Base-by-base conservation (phyloP, 2,888 invertebrate species). In the Melitaea athalia region DNA sequence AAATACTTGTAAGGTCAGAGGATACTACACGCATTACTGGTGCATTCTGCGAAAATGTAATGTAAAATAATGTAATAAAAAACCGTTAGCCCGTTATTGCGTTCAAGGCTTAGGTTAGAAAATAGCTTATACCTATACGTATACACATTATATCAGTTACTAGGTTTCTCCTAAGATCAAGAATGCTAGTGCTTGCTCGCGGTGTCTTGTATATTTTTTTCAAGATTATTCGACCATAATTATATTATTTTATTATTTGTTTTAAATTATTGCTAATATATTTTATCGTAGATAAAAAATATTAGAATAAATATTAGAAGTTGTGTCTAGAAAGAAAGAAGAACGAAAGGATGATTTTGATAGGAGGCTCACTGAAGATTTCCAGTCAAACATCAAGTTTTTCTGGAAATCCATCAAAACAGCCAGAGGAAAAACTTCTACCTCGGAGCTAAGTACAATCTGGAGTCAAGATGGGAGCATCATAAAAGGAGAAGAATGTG, bases 1-100 rank as follows among this genome's bases (percentile, higher is more conserved):
- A 76, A 79, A 76, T 67, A 64, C 43, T 24, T 70, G 50, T 73
- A 78, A 81, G 81, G 81, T 79, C 85, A 81, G 77, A 81, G 81
- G 82, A 81, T 80, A 84, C 72, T 75, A 76, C 71, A 67, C 63
- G 65, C 67, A 71, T 61, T 38, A 33, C 59, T 59, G 57, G 24
- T 63, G 15, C 63, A 63, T 67, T 31, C 52, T 49, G 59, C 49
- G 50, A 60, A 69, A 68, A 53, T 63, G 55, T 65, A 49, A 66
- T 66, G 66, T 62, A 64, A 59, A 66, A 64, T 64, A 72, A 64
- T 64, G 57, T 65, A 53, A 70, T 67, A 68, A 63, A n/a, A 53
- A 69, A 38, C 53, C 15, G 57, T 66, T 68, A 53, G 65, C 24
- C 53, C 15, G 57, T 66, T 68, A 68, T 63, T 64, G 63, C 63